These are phyloP conservation scores for Scytalopus superciliaris DNA, from an alignment of 2,113 vertebrate genomes.

Conservation along the genomic window DNA sequence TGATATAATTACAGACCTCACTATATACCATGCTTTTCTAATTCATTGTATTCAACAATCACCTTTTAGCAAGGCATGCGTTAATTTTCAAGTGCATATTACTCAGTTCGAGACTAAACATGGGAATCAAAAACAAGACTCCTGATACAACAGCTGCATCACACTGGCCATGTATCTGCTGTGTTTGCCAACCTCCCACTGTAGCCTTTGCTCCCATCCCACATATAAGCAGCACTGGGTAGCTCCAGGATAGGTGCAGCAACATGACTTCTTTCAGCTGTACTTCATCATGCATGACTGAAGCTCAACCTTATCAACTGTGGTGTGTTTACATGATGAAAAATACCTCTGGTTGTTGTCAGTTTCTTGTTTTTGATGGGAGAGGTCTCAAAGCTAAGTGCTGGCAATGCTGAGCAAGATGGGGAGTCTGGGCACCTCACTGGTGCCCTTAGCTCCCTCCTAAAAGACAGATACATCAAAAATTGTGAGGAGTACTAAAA, in stretches of 20 bases:
- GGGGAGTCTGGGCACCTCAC: not conserved
- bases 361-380: not conserved
- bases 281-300: not conserved
- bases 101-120: not conserved
- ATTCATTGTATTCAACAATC: constrained; percentile 11
- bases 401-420: not conserved
- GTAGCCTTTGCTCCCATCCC: not conserved
- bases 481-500: not conserved
- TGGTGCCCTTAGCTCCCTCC: not conserved
- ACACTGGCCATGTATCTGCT: rapidly evolving
- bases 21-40: not conserved
- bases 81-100: not conserved
- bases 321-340: not conserved
- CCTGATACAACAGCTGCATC: not conserved
- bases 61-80: not conserved
- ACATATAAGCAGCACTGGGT: not conserved
- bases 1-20: constrained; percentile 16
- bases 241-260: not conserved
- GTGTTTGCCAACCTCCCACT: not conserved
- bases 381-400: not conserved
- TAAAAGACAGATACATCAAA: not conserved
- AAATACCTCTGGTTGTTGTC: not conserved
- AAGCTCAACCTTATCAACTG: not conserved
- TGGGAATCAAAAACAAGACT: not conserved
- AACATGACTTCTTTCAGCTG: not conserved